Evolutionary conservation across 2,888 invertebrate genomes (phyloP).

Genomic region (Calameuta pallipes): DNA sequence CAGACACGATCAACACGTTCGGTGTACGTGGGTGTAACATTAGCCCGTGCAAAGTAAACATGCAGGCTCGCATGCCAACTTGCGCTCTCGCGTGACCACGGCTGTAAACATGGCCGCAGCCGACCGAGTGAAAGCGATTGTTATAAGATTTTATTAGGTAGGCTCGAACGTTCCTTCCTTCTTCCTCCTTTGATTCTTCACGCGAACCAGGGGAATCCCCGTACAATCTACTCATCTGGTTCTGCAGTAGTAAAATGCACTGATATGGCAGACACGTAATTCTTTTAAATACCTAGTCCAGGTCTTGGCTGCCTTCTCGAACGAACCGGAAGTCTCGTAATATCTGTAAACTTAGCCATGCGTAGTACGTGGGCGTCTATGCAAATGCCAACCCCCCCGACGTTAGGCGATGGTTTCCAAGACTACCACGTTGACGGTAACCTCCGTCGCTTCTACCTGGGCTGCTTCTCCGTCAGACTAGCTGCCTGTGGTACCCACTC

Average conservation of each 20-base stretch:
- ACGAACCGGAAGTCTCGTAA: slow-evolving; percentile 5
- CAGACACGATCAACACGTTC: slow-evolving; percentile 47
- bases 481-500: background rate
- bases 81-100: slow-evolving; percentile 38
- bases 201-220: background rate
- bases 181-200: background rate
- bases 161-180: background rate
- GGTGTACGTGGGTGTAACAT: slow-evolving; percentile 49
- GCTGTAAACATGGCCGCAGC: slow-evolving; percentile 32
- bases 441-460: background rate
- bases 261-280: background rate
- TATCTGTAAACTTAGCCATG: background rate
- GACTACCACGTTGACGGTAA: background rate
- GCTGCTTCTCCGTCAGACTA: background rate
- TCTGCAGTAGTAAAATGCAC: background rate
- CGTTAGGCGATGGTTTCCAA: background rate
- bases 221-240: background rate
- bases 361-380: slow-evolving; percentile 51
- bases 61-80: slow-evolving; percentile 44
- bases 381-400: slow-evolving; percentile 38
- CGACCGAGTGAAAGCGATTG: slow-evolving; percentile 40
- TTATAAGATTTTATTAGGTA: slow-evolving; percentile 38
- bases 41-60: slow-evolving; percentile 50
- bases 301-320: background rate
- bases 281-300: background rate